Evolutionary conservation across 2,888 invertebrate species (phyloP).

Genomic region (Troides aeacus): DNA sequence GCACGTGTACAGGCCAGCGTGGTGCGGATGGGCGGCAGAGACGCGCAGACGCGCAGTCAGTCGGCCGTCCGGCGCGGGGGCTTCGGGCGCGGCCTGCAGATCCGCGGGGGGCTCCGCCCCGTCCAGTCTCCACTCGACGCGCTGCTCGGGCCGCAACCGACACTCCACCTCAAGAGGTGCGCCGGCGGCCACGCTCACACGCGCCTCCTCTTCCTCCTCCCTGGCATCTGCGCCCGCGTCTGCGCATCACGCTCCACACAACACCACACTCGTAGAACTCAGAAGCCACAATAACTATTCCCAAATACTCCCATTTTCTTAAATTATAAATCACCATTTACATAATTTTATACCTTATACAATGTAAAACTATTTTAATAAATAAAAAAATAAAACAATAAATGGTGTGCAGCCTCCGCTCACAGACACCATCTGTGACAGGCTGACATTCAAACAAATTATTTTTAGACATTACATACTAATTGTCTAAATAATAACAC

Average conservation of each 20-base stretch:
- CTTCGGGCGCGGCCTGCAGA: constrained; percentile 42
- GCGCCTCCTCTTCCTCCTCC: constrained; percentile 38
- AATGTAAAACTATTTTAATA: too few relatives aligned
- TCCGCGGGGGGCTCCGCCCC: constrained; percentile 51
- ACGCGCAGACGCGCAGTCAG: constrained; percentile 51
- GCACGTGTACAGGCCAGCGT: constrained; percentile 62
- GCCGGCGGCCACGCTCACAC: constrained; percentile 55
- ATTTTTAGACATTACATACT: too few relatives aligned
- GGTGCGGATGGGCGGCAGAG: constrained; percentile 47
- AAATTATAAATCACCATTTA: too few relatives aligned
- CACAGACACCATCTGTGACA: too few relatives aligned
- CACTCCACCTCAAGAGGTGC: constrained; percentile 65
- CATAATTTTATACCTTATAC: too few relatives aligned
- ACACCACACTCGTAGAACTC: not conserved
- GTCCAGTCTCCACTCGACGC: constrained; percentile 43
- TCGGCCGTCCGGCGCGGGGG: constrained; percentile 36
- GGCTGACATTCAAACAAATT: too few relatives aligned
- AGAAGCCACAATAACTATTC: too few relatives aligned
- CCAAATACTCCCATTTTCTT: too few relatives aligned
- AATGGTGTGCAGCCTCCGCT: too few relatives aligned
- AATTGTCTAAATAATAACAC: too few relatives aligned
- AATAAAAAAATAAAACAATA: too few relatives aligned
- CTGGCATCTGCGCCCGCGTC: constrained; percentile 30
- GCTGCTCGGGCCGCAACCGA: constrained; percentile 53
- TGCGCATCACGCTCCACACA: constrained; percentile 33